Evolutionary conservation across 2,113 vertebrate species (phyloP).

Genomic region (Zonotrichia leucophrys): DNA sequence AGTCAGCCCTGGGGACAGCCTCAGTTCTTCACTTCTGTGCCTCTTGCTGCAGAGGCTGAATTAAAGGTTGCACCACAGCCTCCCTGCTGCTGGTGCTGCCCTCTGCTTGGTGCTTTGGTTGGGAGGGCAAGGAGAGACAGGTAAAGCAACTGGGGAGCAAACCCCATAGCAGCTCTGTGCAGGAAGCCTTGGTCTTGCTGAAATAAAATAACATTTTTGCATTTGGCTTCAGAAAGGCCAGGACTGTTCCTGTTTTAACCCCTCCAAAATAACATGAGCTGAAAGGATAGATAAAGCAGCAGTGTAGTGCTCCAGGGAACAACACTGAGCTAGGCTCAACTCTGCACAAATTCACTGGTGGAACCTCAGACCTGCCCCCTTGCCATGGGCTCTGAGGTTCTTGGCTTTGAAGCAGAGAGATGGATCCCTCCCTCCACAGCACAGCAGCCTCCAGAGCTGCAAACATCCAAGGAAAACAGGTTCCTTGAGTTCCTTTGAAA

Average conservation of each 20-base stretch:
- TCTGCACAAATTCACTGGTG: accelerated
- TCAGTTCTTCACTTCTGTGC: not conserved
- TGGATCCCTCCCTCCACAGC: accelerated
- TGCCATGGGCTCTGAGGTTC: accelerated
- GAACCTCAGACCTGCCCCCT: not conserved
- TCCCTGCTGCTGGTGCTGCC: not conserved
- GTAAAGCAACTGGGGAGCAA: not conserved
- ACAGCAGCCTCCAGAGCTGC: not conserved
- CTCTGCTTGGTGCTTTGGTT: not conserved
- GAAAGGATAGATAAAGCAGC: not conserved
- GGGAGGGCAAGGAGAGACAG: not conserved
- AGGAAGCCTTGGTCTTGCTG: not conserved
- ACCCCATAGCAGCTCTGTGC: accelerated
- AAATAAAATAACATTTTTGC: not conserved
- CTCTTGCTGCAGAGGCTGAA: not conserved
- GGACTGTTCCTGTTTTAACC: not conserved
- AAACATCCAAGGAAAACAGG: not conserved
- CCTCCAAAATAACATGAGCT: not conserved
- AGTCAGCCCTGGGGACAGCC: not conserved
- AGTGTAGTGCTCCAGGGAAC: not conserved
- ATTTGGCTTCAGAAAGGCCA: not conserved
- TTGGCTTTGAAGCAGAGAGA: not conserved
- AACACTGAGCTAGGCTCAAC: not conserved
- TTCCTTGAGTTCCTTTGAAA: not conserved
- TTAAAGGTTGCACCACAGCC: not conserved